Evolutionary conservation across 2,888 invertebrate species (phyloP), one percentile per base, ranked within the genome.

Genomic region (Eupithecia vulgata): DNA sequence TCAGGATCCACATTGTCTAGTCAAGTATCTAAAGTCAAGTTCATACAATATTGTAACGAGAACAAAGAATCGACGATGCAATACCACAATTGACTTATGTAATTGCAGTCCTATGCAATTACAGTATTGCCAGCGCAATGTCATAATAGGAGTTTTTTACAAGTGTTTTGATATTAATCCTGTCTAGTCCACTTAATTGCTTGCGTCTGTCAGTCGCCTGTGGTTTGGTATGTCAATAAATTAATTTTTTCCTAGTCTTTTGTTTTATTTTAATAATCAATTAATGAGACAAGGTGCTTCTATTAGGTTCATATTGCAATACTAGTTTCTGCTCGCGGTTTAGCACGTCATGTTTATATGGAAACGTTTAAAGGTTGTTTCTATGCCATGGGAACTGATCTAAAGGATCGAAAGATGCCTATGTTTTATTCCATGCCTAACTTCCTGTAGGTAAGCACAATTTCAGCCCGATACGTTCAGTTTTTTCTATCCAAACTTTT

Each of bases 171-270:
- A 75, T 72, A 70, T 67, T 67, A 69, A 73, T 73, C 70, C 67
- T 65, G 75, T 72, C 72, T 75, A 70, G 70, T 70, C 72, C 65
- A 64, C 13, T 67, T 75, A 75, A 75, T 75, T 72, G 71, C 66
- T 65, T 62, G 66, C 69, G 71, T 68, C 73, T 74, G 76, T 74
- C 80, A 76, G 78, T 74, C 80, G 80, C 76, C 35, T 80, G 71
- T 78, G 57, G 57, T 57, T 57, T 57, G 57, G 57, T 57, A 25
- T 57, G 78, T 79, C 79, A 81, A 79, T 82, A 83, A 75, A 82
- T 79, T 71, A 61, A 75, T 75, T 74, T 81, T 88, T 84, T 84
- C 82, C 85, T 83, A 81, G 72, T 82, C 79, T 75, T 78, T 81
- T 82, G 77, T 82, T 80, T 78, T 78, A 80, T 59, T 67, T 70